Evolutionary conservation across 2,888 invertebrate species (phyloP), one percentile per base, ranked within the genome.

Genomic region (Tanypteryx hageni): DNA sequence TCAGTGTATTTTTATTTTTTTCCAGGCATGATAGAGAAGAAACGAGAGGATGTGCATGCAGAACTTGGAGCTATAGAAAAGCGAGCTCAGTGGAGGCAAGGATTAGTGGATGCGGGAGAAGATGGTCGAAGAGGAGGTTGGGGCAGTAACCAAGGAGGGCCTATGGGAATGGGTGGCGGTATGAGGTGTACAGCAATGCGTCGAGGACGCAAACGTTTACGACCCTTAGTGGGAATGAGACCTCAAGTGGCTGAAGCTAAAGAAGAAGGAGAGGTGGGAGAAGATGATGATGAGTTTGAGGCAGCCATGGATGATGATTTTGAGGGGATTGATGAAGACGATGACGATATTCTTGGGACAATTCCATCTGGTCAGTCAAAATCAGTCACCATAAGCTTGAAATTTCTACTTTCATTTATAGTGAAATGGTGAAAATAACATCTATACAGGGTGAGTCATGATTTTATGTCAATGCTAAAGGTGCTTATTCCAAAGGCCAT

Each of bases 31-130:
- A 96, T 97, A 94, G 96, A 96, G 91, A 96, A 96, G 94, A 97
- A 97, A 94, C 96, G 96, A 8, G 95, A 96, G 93, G 96, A 96
- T 93, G 95, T 97, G 0, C 96, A 96, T 94, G 96, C 96, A 10
- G 97, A 97, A 94, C 94, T 97, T 27, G 95, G 95, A 93, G 96
- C 96, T 93, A 96, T 97, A 95, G 97, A 97, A 92, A 93, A 92
- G 92, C 92, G 93, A 84, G 93, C 92, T 0, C 92, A 93, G 56
- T 93, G 93, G 93, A 92, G 93, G 91, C 93, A 93, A 92, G 93
- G 93, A 16, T 92, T 93, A 59, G 93, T 93, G 82, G 93, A 93
- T 81, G 93, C 93, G 93, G 93, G 92, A 44, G 89, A 89, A n/a
- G 89, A 89, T 68, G 83, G 92, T 82, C 89, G 93, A 93, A 92